Percentiles rank a stretch among this genome's conserved stretches.
Conservation (phyloP, 2,797 vertebrate genomes). For the Labeo calbasu region DNA sequence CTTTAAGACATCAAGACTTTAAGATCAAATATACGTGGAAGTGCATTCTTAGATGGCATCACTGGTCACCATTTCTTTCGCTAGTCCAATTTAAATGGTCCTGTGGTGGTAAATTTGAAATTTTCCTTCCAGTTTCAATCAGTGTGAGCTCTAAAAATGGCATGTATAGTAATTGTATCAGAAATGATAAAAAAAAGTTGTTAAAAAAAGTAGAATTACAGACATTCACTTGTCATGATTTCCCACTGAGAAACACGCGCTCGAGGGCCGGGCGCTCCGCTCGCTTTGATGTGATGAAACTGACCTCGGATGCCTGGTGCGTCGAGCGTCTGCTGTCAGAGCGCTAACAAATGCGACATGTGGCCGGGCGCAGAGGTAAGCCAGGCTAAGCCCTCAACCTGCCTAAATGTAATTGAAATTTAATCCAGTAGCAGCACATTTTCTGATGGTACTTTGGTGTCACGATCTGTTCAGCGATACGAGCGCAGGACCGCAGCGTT, state of each 20-base stretch:
- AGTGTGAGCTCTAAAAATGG: neutral
- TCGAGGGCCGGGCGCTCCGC: neutral
- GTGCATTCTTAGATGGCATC: neutral
- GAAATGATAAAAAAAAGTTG: neutral
- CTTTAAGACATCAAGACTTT: no score
- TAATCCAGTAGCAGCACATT: slow-evolving; percentile 73
- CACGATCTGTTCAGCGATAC: neutral
- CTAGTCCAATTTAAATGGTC: neutral
- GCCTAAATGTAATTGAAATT: slow-evolving; percentile 80
- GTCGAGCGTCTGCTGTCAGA: neutral
- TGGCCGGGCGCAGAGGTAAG: slow-evolving; percentile 60
- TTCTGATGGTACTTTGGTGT: slow-evolving; percentile 65
- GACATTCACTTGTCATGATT: neutral
- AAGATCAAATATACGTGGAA: neutral
- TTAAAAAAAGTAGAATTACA: neutral
- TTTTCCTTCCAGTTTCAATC: neutral
- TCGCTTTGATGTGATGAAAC: neutral
- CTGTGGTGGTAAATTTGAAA: neutral
- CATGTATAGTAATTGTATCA: neutral
- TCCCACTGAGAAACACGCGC: neutral
- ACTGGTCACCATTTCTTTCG: neutral
- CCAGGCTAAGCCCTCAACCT: slow-evolving; percentile 69
- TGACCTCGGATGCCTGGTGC: neutral
- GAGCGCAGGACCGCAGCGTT: neutral
- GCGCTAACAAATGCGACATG: slow-evolving; percentile 48